Percentiles rank a stretch among this genome's conserved stretches.
Conservation (phyloP, 1,140 invertebrate genomes). For the Tyrophagus putrescentiae region DNA sequence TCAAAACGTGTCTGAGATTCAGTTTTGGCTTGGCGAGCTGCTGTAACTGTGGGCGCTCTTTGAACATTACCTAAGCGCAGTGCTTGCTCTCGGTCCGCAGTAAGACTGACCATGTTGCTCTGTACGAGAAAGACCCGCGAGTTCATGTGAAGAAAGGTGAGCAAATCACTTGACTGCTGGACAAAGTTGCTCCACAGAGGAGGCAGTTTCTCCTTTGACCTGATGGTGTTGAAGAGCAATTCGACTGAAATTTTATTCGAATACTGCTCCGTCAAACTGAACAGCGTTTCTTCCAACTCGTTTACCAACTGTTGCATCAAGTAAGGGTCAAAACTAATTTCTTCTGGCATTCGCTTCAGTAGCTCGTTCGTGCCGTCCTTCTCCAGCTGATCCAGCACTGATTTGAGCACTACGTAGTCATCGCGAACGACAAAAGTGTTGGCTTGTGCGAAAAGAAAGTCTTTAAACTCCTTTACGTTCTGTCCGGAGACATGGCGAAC, state of each 20-base stretch:
- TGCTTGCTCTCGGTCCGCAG: slow-evolving; percentile 16
- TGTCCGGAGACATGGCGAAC: slow-evolving; percentile 83
- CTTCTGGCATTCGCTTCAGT: slow-evolving; percentile 27
- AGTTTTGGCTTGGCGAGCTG: slow-evolving; percentile 30
- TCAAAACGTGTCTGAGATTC: too few relatives aligned
- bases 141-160: slow-evolving; percentile 73
- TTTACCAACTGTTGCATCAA: slow-evolving; percentile 27
- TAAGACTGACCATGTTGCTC: slow-evolving; percentile 64
- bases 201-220: slow-evolving; percentile 52
- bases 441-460: slow-evolving; percentile 68
- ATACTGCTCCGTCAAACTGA: slow-evolving; percentile 1
- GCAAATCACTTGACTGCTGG: slow-evolving; percentile 65
- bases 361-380: slow-evolving; percentile 33
- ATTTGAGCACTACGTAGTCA: slow-evolving; percentile 54
- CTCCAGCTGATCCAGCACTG: slow-evolving; percentile 51
- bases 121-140: slow-evolving; percentile 77
- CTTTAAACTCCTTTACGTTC: slow-evolving; percentile 80
- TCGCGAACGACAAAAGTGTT: slow-evolving; percentile 73
- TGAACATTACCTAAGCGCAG: too few relatives aligned
- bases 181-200: slow-evolving; percentile 60
- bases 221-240: slow-evolving; percentile 62
- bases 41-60: too few relatives aligned
- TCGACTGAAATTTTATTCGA: slow-evolving; percentile 48
- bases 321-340: slow-evolving; percentile 29
- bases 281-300: slow-evolving; percentile 9